A percentile compares a stretch with the other conserved stretches of the same genome.
Conservation (phyloP, 2,797 vertebrate species). For the Botia kubotai region DNA sequence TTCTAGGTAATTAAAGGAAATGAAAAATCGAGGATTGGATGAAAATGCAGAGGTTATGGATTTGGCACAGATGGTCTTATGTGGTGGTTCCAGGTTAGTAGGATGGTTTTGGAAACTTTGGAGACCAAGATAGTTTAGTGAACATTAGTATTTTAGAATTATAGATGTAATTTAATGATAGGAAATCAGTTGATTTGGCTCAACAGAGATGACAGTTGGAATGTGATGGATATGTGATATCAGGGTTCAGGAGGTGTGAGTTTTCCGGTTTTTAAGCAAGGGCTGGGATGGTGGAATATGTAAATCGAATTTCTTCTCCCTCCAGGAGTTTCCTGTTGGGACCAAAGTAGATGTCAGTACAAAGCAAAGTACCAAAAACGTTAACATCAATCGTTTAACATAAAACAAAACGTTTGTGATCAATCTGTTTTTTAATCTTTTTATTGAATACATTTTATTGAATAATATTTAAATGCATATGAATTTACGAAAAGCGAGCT, state of each 20-base stretch:
- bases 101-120: not conserved
- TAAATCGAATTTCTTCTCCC: conserved; percentile 81
- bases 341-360: conserved; percentile 34
- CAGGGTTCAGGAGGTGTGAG: conserved; percentile 30
- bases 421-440: not conserved
- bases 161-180: not conserved
- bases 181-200: not conserved
- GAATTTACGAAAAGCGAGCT: no score
- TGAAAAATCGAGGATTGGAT: not conserved
- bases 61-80: not conserved
- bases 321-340: conserved; percentile 82
- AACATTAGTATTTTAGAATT: not conserved
- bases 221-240: conserved; percentile 17
- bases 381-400: not conserved
- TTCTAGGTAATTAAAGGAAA: not conserved
- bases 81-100: conserved; percentile 2
- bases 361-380: not conserved
- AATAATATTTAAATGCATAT: not conserved
- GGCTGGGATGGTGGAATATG: conserved; percentile 66
- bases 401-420: not conserved
- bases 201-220: not conserved
- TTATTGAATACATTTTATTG: not conserved
- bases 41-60: not conserved
- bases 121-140: not conserved
- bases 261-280: conserved; percentile 51